Percentiles rank a stretch among this genome's conserved stretches.
phyloP scores from a whole-genome alignment of 2,797 vertebrate species.

The Clarias fuscus region DNA sequence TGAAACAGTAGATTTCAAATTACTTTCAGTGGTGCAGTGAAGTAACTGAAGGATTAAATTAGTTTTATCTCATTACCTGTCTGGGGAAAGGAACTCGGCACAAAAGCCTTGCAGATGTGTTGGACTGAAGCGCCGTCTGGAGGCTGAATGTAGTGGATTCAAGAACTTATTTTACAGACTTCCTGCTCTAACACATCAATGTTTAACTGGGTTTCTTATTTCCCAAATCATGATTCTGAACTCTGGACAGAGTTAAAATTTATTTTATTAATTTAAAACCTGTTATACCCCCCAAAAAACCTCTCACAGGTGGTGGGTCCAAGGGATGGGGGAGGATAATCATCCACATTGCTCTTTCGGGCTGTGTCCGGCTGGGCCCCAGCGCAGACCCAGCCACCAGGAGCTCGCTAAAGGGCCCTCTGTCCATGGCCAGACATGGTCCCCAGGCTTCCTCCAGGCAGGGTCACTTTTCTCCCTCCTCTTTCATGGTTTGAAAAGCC shows the following conservation, averaged over 20 bases:
- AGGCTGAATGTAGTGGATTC: conserved; percentile 21
- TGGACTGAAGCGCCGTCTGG: conserved; percentile 49
- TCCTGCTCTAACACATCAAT: neutral
- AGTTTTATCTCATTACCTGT: conserved; percentile 15
- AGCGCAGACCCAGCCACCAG: too few relatives aligned
- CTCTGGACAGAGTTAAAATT: neutral
- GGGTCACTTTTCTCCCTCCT: too few relatives aligned
- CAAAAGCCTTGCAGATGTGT: neutral
- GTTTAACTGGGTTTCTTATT: neutral
- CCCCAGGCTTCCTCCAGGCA: too few relatives aligned
- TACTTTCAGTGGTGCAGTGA: conserved; percentile 7
- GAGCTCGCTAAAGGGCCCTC: too few relatives aligned
- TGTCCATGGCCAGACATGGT: too few relatives aligned
- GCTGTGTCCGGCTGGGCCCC: too few relatives aligned
- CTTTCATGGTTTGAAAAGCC: too few relatives aligned
- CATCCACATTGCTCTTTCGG: too few relatives aligned
- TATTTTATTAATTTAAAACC: neutral
- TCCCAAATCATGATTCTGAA: neutral
- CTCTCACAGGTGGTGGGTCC: too few relatives aligned
- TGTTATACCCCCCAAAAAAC: too few relatives aligned
- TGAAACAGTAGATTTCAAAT: conserved; percentile 26
- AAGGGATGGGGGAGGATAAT: too few relatives aligned
- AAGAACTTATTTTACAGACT: neutral
- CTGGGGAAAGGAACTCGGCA: neutral
- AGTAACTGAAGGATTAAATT: conserved; percentile 27